phyloP scores from a whole-genome alignment of 2,888 invertebrate genomes.

The Arctia plantaginis region DNA sequence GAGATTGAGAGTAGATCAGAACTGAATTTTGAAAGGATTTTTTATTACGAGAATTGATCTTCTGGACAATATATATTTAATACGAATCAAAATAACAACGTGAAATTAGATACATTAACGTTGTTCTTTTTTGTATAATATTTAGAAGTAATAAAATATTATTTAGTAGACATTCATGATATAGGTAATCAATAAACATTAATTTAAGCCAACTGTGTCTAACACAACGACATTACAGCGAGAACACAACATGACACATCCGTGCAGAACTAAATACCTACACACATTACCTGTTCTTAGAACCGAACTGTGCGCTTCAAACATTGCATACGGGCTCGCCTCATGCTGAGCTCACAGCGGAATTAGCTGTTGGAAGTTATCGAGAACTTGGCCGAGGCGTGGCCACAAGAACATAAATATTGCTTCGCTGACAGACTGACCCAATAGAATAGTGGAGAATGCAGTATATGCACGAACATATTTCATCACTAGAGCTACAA shows the following conservation, averaged over 20 bases:
- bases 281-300: slow-evolving; percentile 17
- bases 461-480: background rate
- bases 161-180: no score
- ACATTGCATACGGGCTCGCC: slow-evolving; percentile 12
- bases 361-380: slow-evolving; percentile 12
- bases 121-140: no score
- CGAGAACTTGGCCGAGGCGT: slow-evolving; percentile 5
- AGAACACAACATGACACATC: slow-evolving; percentile 18
- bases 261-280: slow-evolving; percentile 14
- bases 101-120: no score
- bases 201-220: background rate
- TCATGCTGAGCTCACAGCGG: slow-evolving; percentile 16
- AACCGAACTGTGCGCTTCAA: slow-evolving; percentile 17
- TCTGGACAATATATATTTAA: no score
- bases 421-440: background rate
- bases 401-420: slow-evolving; percentile 1
- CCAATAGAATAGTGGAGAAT: background rate
- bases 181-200: background rate
- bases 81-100: no score
- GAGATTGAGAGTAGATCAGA: no score
- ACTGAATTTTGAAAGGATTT: no score
- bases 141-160: no score
- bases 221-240: slow-evolving; percentile 6
- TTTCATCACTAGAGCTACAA: background rate
- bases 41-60: no score